phyloP scores from a whole-genome alignment of 2,113 vertebrate species.

The Channa maculata region DNA sequence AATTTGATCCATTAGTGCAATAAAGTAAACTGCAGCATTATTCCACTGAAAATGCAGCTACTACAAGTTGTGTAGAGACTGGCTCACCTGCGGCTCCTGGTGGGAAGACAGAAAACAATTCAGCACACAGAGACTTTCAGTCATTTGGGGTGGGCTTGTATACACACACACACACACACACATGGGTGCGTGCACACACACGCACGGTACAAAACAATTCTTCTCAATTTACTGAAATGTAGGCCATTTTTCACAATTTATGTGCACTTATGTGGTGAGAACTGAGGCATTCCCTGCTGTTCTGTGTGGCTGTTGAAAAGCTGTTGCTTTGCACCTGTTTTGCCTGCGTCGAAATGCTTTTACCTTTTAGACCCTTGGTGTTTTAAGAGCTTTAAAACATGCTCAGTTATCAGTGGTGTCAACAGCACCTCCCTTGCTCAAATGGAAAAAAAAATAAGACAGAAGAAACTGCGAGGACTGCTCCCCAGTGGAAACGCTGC shows the following conservation, averaged over 20 bases:
- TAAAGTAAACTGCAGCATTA: slow-evolving; percentile 10
- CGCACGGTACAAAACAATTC: not conserved
- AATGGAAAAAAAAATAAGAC: slow-evolving; percentile 52
- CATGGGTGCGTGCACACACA: not conserved
- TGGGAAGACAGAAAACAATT: not conserved
- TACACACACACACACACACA: not conserved
- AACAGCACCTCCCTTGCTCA: slow-evolving; percentile 47
- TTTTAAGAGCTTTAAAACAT: slow-evolving; percentile 54
- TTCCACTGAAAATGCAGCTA: not conserved
- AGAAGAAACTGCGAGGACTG: slow-evolving; percentile 45
- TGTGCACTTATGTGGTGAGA: not conserved
- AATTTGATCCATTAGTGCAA: slow-evolving; percentile 23
- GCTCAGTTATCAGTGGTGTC: slow-evolving; percentile 43
- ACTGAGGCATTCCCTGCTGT: slow-evolving; percentile 5
- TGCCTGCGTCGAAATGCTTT: slow-evolving; percentile 20
- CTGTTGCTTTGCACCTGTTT: slow-evolving; percentile 34
- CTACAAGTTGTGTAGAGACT: no score
- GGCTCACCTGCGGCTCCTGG: not conserved
- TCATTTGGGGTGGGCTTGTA: slow-evolving; percentile 1
- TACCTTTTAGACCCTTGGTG: slow-evolving; percentile 28
- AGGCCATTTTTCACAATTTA: slow-evolving; percentile 11
- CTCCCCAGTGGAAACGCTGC: slow-evolving; percentile 52
- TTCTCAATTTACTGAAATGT: slow-evolving; percentile 26
- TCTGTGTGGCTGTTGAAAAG: slow-evolving; percentile 33
- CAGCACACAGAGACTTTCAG: not conserved